Base-by-base conservation (phyloP, 2,797 vertebrate species). In the Geotrypetes seraphini region DNA sequence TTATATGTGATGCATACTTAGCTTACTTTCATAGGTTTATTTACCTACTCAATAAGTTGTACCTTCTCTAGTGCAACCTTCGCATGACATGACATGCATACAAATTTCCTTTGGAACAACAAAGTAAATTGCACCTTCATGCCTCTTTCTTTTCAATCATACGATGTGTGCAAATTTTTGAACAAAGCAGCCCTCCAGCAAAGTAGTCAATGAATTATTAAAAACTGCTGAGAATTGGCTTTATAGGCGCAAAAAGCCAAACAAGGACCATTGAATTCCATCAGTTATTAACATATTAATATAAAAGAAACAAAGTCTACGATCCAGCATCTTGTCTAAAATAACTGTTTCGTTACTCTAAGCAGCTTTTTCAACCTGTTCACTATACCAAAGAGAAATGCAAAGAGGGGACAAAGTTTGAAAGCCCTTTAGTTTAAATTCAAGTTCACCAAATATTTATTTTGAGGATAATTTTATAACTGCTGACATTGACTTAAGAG, bases 161-260 rank as follows among this genome's bases (percentile, higher is more conserved):
- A 44, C 52, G 39, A 57, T 60, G 54, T 59, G 56, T 60, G 18
- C 53, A 22, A 45, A 53, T 53, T 69, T 46, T 50, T 47, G 55
- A 49, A 56, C 14, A 33, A 12, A 39, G 44, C 14, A 51, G 26
- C 44, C 53, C 65, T 42, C 33, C 36, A 63, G 47, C 29, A 22
- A 56, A 67, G 42, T 33, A 51, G 46, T 22, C 30, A 28, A 33
- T 53, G 39, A 70, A 53, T 64, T 63, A 62, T 58, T 62, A 31
- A 68, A 61, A 72, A 55, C 40, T 37, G 25, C 50, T 45, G 46
- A 63, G 44, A 59, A 60, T 31, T 50, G n/a, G 31, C 50, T 63
- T 63, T 54, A 33, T 60, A 21, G 31, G 16, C 60, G 29, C 45
- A 52, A 69, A 51, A 34, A 53, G 26, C 45, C 43, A 69, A 69